Evolutionary conservation across 2,797 vertebrate genomes (phyloP), one percentile per base, ranked within the genome.

Genomic region (Rhadinocentrus ornatus): DNA sequence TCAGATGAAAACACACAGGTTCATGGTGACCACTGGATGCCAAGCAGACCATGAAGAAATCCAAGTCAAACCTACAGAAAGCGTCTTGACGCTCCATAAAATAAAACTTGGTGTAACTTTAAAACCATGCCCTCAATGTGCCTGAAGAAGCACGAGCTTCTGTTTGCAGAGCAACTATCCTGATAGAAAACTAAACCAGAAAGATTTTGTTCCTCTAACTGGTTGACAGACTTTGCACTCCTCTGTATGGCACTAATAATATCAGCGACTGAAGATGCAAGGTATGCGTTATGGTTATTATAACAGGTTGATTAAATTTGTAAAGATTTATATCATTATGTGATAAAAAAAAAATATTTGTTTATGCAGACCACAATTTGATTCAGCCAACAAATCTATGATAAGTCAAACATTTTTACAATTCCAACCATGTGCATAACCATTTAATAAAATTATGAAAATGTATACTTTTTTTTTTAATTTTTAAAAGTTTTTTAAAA

Each of bases 1-100:
- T 72, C 46, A 34, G 59, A 77, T 71, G 70, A 57, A 60, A 65
- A 67, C 48, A 22, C 24, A 64, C 27, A 34, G 50, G 67, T 73
- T 73, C 24, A 16, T 31, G 60, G 41, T 2, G 57, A 56, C 26
- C 0, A 26, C 71, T 67, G 73, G 62, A 72, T 75, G 26, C 44
- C 54, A 63, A 71, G 15, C 65, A 44, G 50, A 77, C 34, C 24
- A 11, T 26, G 27, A 8, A 62, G 62, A 69, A 57, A 68, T 71
- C 34, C 79, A 22, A 48, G n/a, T 4, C 46, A 22, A 48, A 48
- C 8, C 9, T 44, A 16, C 16, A 44, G 20, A 44, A 44, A 48
- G 20, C 9, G 0, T n/a, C 46, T 48, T 3, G 1, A 22, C 22
- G 46, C n/a, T 9, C n/a, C 10, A 22, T 46, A 3, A 46, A 46